Evolutionary conservation across 2,888 invertebrate species (phyloP), one percentile per base, ranked within the genome.

Genomic region (Calephelis perditalis): DNA sequence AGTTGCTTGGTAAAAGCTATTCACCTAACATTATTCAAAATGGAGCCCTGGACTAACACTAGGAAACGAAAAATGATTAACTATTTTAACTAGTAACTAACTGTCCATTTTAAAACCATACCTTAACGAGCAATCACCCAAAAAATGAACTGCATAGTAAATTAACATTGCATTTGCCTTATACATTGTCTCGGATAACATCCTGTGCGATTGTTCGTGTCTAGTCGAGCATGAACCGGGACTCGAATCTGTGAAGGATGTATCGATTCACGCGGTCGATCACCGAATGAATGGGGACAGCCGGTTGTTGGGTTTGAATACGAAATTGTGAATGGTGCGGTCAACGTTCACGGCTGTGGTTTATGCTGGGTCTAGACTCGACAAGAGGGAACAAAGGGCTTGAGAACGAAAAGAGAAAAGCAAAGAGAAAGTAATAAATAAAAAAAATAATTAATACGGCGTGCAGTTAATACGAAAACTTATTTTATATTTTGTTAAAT

Each of bases 191-290:
- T 64, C 62, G 61, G 61, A 61, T 60, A 58, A 59, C 66, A 70
- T 69, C 69, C 69, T 68, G 68, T 58, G 47, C 61, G 61, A 70
- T 70, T 71, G 70, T 71, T 62, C 66, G 36, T 7, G 61, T 46
- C 69, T 66, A 65, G 62, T 68, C 66, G 67, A 68, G 66, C 70
- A 66, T 68, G 67, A 69, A 72, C 71, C 65, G 70, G 70, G 68
- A 71, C 66, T 71, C 68, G 67, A 70, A 71, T 67, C 63, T 64
- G 62, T 58, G 11, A 60, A 66, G 67, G 65, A 68, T 66, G 68
- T 66, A 62, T 67, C 67, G 67, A 65, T 66, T 61, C 64, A 64
- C 66, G 62, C 63, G 65, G 61, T 62, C 64, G 64, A 63, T 60
- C 65, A 62, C 62, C 60, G 52, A 35, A 26, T 52, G 26, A 52